Base-by-base conservation (phyloP, 2,888 invertebrate genomes). In the Koerneria pararmatus region DNA sequence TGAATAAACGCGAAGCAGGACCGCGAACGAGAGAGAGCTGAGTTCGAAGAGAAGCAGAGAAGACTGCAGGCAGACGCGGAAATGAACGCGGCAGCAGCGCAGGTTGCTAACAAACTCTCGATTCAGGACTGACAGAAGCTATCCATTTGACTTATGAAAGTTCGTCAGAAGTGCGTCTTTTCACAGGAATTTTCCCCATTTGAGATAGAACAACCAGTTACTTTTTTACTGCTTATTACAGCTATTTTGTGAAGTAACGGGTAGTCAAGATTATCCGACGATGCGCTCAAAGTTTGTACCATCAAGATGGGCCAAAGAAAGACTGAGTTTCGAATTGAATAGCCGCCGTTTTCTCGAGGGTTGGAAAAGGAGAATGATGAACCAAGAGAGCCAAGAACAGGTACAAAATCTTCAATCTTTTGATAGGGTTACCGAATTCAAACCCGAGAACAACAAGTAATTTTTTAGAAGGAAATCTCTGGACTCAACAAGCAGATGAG, bases 401-500 rank as follows among this genome's bases (percentile, higher is more conserved):
- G 67, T 24, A 35, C 37, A 35, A 66, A n/a, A n/a, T n/a, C n/a
- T n/a, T n/a, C 34, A 24, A 24, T 32, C 22, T 35, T 19, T 61
- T 19, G 31, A 32, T 31, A 46, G 49, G 6, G 3, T 34, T 4
- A 53, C 24, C 58, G 31, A 8, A 32, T 51, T 32, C 61, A 84
- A 82, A 89, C 97, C 80, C 95, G 97, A 86, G 95, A 95, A 86
- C 93, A 93, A 69, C 88, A 97, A 82, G 95, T 29, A 48, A 48
- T 95, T 88, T 92, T 95, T 83, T 95, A 97, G 88, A 95, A 95
- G 92, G 95, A 95, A 88, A 89, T 93, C 83, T 98, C 98, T 89
- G 69, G 69, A 32, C 90, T 95, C 80, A 97, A 98, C 87, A 93
- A 93, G 75, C 97, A 98, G 88, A 89, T 98, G 85, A 98, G 97